Evolutionary conservation across 2,888 invertebrate species (phyloP).

Genomic region (Caenorhabditis angaria): DNA sequence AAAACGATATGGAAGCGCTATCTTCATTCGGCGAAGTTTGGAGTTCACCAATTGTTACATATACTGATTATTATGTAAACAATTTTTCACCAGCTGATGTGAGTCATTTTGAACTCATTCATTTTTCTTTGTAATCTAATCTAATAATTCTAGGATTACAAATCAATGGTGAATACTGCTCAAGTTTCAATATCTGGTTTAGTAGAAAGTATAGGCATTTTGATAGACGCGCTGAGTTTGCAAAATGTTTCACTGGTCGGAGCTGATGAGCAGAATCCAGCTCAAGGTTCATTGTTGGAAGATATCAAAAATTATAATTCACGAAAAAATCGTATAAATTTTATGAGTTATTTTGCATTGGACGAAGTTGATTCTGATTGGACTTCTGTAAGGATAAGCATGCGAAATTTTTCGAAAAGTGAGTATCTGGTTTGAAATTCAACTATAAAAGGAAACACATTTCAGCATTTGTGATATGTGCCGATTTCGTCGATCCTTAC

Average conservation of each 20-base stretch:
- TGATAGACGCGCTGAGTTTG: slow-evolving; percentile 19
- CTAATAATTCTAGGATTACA: slow-evolving; percentile 18
- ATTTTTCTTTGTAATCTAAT: slow-evolving; percentile 15
- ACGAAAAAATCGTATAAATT: slow-evolving; percentile 7
- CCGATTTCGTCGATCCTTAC: slow-evolving; percentile 30
- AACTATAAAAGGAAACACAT: not conserved
- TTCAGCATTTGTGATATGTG: slow-evolving; percentile 36
- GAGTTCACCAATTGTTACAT: slow-evolving; percentile 32
- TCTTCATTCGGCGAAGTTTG: slow-evolving; percentile 29
- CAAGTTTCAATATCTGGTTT: slow-evolving; percentile 31
- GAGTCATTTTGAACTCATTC: not conserved
- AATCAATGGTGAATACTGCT: slow-evolving; percentile 32
- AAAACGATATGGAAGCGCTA: slow-evolving; percentile 28
- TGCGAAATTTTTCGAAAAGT: too few relatives aligned
- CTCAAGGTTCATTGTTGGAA: slow-evolving; percentile 17
- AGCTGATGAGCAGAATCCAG: slow-evolving; percentile 16
- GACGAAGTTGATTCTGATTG: slow-evolving; percentile 26
- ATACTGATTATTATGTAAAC: not conserved
- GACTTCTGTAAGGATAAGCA: slow-evolving; percentile 1
- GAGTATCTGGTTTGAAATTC: too few relatives aligned
- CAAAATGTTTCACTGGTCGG: slow-evolving; percentile 27
- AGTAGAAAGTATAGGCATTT: slow-evolving; percentile 17
- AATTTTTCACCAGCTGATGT: not conserved
- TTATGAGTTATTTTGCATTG: slow-evolving; percentile 18
- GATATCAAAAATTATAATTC: slow-evolving; percentile 25